Evolutionary conservation across 1,140 invertebrate species (phyloP), one percentile per base, ranked within the genome.

Genomic region (Tachypleus tridentatus): DNA sequence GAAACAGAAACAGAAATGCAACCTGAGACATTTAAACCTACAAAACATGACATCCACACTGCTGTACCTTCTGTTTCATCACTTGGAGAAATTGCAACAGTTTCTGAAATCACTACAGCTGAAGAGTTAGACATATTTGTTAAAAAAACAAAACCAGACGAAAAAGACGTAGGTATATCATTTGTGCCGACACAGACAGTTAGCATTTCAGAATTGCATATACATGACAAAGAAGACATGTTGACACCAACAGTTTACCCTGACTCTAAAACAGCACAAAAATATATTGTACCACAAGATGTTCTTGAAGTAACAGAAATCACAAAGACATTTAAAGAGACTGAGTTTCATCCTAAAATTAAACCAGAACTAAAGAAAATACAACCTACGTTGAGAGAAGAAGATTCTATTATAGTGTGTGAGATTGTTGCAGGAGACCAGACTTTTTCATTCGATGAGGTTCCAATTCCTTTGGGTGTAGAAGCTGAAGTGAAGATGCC

Each of bases 171-270:
- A 50, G 59, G 58, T 29, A 29, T 29, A 29, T 29, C 29, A 49
- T 8, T 67, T 8, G 62, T 63, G 5, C 64, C 59, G 11, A 64
- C 52, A 53, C 62, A 67, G 9, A 49, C 61, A n/a, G 47, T 67
- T 3, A 9, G 51, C 3, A 53, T 67, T 64, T 52, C 53, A 7
- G 62, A 67, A 57, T 51, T 58, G n/a, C 6, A 59, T 10, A 52
- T 10, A 4, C 10, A 60, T 52, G 5, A 49, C n/a, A 60, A 61
- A 7, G 65, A 67, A 50, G 53, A 29, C 29, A 29, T 29, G 29
- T 29, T 29, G 29, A 29, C 29, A 29, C 29, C 29, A 29, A 29
- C 29, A 2, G 29, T 29, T 29, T 29, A 29, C 29, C 29, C 29
- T 29, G 29, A 29, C 29, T 29, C 29, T 29, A 29, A 29, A 29